Conservation (phyloP, 2,113 vertebrate genomes). For the Petromus typicus region DNA sequence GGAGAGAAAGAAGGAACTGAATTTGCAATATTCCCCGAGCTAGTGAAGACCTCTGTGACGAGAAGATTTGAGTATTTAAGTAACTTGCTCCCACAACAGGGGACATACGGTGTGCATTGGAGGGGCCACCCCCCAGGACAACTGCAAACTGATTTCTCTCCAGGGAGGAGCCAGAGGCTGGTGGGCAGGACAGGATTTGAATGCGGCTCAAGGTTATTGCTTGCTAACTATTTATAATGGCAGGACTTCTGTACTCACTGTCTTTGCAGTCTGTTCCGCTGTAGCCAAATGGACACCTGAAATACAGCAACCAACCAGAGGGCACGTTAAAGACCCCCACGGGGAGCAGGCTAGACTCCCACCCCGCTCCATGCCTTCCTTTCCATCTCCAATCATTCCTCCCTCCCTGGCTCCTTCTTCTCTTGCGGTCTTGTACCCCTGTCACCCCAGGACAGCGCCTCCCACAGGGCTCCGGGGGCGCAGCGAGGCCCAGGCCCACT, state of each 20-base stretch:
- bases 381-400: neutral
- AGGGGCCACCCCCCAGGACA: neutral
- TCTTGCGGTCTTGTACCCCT: neutral
- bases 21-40: neutral
- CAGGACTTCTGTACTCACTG: constrained; percentile 83
- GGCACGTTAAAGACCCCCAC: neutral
- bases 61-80: neutral
- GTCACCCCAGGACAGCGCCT: neutral
- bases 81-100: neutral
- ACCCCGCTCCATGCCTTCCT: neutral
- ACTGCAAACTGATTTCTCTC: neutral
- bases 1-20: neutral
- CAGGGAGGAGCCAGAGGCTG: neutral
- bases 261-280: constrained; percentile 79
- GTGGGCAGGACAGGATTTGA: neutral
- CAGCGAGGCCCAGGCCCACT: neutral
- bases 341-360: neutral
- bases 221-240: constrained; percentile 52
- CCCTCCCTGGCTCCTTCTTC: neutral
- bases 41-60: neutral
- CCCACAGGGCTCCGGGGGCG: neutral
- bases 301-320: constrained; percentile 36
- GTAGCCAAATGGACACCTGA: constrained; percentile 85
- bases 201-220: neutral
- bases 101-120: too few relatives aligned